Conservation (phyloP, 2,797 vertebrate genomes). For the Pogonophryne albipinna region DNA sequence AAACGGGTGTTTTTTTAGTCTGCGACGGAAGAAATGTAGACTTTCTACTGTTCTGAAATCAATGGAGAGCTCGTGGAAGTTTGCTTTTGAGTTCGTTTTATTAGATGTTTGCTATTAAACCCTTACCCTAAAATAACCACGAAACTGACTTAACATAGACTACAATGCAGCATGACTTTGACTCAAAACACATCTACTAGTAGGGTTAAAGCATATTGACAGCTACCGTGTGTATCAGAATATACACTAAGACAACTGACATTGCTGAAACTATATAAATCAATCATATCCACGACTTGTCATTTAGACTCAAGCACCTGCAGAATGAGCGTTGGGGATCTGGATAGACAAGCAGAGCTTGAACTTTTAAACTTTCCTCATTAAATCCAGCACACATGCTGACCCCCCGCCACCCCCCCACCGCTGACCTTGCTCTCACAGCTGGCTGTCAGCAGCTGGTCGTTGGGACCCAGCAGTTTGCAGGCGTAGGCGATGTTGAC, state of each 20-base stretch:
- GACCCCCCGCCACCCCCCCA: not conserved
- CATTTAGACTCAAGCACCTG: too few species aligned
- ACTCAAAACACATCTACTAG: not conserved
- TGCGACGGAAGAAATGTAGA: too few species aligned
- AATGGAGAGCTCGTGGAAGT: too few species aligned
- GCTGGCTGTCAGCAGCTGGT: conserved; percentile 88
- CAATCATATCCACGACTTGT: too few species aligned
- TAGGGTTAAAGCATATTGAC: not conserved
- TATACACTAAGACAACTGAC: not conserved
- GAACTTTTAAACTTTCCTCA: not conserved
- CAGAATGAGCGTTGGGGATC: too few species aligned
- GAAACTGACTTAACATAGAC: not conserved
- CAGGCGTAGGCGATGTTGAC: conserved; percentile 94
- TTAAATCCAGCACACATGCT: not conserved
- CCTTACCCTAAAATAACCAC: too few species aligned
- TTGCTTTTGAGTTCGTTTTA: too few species aligned
- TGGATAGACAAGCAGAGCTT: too few species aligned
- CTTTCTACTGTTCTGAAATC: too few species aligned
- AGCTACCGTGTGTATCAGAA: not conserved
- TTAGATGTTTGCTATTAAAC: too few species aligned
- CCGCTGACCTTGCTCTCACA: conserved; percentile 86
- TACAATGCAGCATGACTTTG: not conserved
- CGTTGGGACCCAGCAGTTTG: conserved; percentile 86
- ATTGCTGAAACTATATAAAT: too few species aligned
- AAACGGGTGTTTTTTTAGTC: too few species aligned